These are phyloP conservation scores for Solea solea DNA, from an alignment of 2,113 vertebrate genomes.

Conservation along the genomic window DNA sequence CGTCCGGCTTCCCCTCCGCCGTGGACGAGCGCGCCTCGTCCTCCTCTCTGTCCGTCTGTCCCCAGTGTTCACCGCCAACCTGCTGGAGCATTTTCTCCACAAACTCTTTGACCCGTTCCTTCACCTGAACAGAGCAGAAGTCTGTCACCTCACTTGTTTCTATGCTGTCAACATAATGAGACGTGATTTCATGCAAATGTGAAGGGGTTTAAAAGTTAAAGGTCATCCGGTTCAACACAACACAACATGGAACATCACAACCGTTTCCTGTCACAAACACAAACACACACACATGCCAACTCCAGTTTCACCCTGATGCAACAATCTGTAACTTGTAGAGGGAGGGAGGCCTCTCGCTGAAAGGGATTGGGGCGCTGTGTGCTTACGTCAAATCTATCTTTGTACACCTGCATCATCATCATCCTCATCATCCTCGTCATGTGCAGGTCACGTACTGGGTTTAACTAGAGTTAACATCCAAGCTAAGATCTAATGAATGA, in stretches of 20 bases:
- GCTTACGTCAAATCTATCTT: slow-evolving; percentile 42
- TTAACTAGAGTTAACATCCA: slow-evolving; percentile 46
- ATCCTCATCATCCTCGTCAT: slow-evolving; percentile 18
- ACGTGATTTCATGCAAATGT: not conserved
- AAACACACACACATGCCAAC: not conserved
- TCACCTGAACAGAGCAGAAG: slow-evolving; percentile 81
- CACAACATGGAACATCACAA: not conserved
- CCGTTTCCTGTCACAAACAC: not conserved
- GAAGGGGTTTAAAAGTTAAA: slow-evolving; percentile 9
- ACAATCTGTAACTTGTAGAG: slow-evolving; percentile 19
- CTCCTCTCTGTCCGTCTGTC: slow-evolving; percentile 26
- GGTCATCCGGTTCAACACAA: slow-evolving; percentile 13
- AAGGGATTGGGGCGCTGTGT: slow-evolving; percentile 1
- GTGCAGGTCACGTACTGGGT: slow-evolving; percentile 23
- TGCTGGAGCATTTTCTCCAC: slow-evolving; percentile 84
- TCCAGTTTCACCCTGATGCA: slow-evolving; percentile 33
- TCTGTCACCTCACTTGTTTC: not conserved
- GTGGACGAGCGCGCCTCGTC: not conserved
- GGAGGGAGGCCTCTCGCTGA: slow-evolving; percentile 6
- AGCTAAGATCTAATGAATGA: slow-evolving; percentile 37
- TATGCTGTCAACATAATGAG: not conserved
- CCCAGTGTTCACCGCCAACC: slow-evolving; percentile 68
- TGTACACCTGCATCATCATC: slow-evolving; percentile 32
- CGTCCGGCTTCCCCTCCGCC: slow-evolving; percentile 59
- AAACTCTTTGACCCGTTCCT: slow-evolving; percentile 85